Base-by-base conservation (phyloP, 2,888 invertebrate species). In the Fragum fragum region DNA sequence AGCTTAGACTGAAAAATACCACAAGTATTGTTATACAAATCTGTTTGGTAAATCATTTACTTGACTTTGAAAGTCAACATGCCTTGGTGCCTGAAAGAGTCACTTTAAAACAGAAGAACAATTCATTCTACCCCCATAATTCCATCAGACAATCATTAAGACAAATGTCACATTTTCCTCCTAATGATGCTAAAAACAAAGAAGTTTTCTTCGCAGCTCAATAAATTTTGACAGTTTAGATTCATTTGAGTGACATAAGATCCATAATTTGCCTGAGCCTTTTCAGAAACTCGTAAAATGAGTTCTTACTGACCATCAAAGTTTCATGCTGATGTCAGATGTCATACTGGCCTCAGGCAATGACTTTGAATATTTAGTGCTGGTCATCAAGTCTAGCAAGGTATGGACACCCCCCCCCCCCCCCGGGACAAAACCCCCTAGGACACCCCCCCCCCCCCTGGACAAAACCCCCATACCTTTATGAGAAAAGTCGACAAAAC, bases 171-270 rank as follows among this genome's bases (percentile, higher is more conserved):
- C 42, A 36, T 73, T 69, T 53, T 61, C 47, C 69, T 32, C 69
- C 74, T 79, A 79, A 79, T 55, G 74, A 79, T 39, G 39, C 36
- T 57, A 74, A 61, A 69, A 63, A 71, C 71, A 71, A 74, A 72
- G 47, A 53, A 75, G 55, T 39, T 71, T 75, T 57, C 63, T 70
- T 59, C 59, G n/a, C 55, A 36, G 55, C 52, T 76, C 59, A 59
- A 73, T 73, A 57, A 73, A 73, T 80, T 80, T 80, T 76, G 80
- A 76, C 80, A 76, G 63, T 74, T 66, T 16, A 73, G 73, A 76
- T 76, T 61, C 61, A 59, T 76, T 70, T 80, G 59, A 73, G 52
- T 76, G 80, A 59, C 73, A 61, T 57, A 42, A 42, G 28, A 80
- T 61, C 47, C 52, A 42, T 61, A 74, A 71, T 70, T 70, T 42